Evolutionary conservation across 2,888 invertebrate species (phyloP).

Genomic region (Schrankia costaestrigalis): DNA sequence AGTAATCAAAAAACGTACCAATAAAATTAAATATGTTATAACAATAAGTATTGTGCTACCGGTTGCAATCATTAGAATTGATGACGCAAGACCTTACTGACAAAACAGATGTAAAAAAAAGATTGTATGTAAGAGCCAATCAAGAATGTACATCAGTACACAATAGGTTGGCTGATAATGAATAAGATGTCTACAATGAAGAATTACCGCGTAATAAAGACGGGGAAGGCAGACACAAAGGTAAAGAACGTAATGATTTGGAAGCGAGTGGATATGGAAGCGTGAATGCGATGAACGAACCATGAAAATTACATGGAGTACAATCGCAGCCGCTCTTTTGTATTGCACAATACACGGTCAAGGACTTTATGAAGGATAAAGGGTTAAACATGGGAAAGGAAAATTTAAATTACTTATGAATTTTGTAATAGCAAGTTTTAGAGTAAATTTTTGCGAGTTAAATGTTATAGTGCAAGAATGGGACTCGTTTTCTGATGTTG

Average conservation of each 20-base stretch:
- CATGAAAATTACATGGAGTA: conserved; percentile 75
- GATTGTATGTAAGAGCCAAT: conserved; percentile 70
- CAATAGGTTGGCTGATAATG: conserved; percentile 49
- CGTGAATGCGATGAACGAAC: conserved; percentile 71
- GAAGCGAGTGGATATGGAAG: conserved; percentile 70
- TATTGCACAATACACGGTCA: conserved; percentile 65
- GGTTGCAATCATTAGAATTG: conserved; percentile 77
- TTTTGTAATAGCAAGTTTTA: background rate
- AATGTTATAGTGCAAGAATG: too few species aligned
- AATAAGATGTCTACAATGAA: conserved; percentile 65
- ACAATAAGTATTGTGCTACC: conserved; percentile 75
- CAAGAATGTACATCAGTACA: conserved; percentile 53
- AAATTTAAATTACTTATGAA: conserved; percentile 26
- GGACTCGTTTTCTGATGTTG: too few species aligned
- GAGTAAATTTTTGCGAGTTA: background rate
- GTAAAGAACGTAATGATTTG: conserved; percentile 76
- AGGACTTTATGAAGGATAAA: conserved; percentile 74
- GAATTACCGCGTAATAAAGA: conserved; percentile 58
- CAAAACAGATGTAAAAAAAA: conserved; percentile 67
- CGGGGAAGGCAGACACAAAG: conserved; percentile 62
- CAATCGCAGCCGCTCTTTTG: conserved; percentile 74
- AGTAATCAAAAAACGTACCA: conserved; percentile 46
- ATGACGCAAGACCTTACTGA: conserved; percentile 74
- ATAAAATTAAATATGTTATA: conserved; percentile 50
- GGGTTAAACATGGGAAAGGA: conserved; percentile 51